Evolutionary conservation across 2,113 vertebrate genomes (phyloP).

Genomic region (Clarias batrachus): DNA sequence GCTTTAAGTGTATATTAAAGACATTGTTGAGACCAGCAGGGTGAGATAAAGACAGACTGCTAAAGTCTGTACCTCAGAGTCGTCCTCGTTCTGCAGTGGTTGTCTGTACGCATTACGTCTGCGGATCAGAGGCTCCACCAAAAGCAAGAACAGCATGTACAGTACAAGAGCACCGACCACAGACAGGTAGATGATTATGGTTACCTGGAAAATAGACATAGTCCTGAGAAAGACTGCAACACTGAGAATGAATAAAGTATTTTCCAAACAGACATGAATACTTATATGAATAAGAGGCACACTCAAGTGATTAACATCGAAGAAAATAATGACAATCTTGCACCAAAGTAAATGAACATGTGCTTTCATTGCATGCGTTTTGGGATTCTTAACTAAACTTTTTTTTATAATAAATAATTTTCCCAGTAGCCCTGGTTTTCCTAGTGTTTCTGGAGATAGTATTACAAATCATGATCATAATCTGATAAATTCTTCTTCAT

Average conservation of each 20-base stretch:
- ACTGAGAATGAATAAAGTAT: not conserved
- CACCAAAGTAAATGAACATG: not conserved
- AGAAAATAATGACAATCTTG: not conserved
- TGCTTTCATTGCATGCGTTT: not conserved
- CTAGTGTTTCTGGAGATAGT: not conserved
- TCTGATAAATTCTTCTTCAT: not conserved
- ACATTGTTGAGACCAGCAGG: not conserved
- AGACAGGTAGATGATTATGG: constrained; percentile 90
- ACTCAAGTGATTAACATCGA: not conserved
- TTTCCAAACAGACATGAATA: not conserved
- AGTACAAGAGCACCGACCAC: constrained; percentile 89
- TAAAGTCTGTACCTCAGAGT: constrained; percentile 77
- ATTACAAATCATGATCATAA: not conserved
- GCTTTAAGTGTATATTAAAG: too few species aligned
- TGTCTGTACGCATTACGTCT: constrained; percentile 87
- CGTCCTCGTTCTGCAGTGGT: constrained; percentile 87
- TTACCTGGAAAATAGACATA: constrained; percentile 71
- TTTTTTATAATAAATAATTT: too few species aligned
- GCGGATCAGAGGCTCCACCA: constrained; percentile 92
- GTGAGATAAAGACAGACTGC: not conserved
- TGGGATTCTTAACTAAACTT: not conserved
- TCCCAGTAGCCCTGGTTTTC: not conserved
- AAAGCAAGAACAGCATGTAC: constrained; percentile 93
- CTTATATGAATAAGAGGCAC: not conserved
- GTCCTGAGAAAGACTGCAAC: not conserved